Percentiles rank a stretch among this genome's conserved stretches.
These are phyloP conservation scores for Celastrina argiolus DNA, from an alignment of 2,888 invertebrate genomes.

Conservation along the genomic window DNA sequence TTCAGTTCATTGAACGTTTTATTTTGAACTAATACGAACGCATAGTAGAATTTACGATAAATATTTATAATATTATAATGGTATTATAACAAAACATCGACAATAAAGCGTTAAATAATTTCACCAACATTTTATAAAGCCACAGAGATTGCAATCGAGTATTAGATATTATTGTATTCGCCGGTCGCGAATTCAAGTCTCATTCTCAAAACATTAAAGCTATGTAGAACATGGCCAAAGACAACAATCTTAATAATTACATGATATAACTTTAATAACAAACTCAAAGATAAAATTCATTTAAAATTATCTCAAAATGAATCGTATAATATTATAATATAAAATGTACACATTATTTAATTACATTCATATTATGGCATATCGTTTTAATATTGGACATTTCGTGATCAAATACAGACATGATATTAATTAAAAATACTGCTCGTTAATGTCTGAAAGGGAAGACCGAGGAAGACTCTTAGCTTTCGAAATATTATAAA, in stretches of 20 bases:
- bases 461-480: constrained; percentile 72
- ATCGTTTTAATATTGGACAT: constrained; percentile 12
- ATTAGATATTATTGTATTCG: constrained; percentile 52
- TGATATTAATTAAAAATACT: constrained; percentile 18
- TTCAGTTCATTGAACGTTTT: constrained; percentile 66
- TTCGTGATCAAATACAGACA: constrained; percentile 17
- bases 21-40: constrained; percentile 76
- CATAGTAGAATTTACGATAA: constrained; percentile 76
- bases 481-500: constrained; percentile 57
- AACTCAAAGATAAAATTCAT: constrained; percentile 14
- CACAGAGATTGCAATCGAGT: constrained; percentile 58
- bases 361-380: constrained; percentile 8
- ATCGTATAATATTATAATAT: constrained; percentile 1
- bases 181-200: constrained; percentile 42
- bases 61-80: constrained; percentile 70
- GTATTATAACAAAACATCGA: constrained; percentile 72
- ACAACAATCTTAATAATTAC: constrained; percentile 38
- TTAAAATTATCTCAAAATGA: constrained; percentile 12
- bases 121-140: constrained; percentile 70
- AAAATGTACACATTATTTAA: constrained; percentile 9
- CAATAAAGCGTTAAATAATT: constrained; percentile 70
- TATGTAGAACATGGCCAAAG: constrained; percentile 66
- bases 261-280: constrained; percentile 14
- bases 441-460: constrained; percentile 33
- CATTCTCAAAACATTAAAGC: constrained; percentile 69